Percentiles rank a stretch among this genome's conserved stretches.
These are phyloP conservation scores for Tadarida brasiliensis DNA, from an alignment of 2,797 vertebrate species.

Conservation along the genomic window DNA sequence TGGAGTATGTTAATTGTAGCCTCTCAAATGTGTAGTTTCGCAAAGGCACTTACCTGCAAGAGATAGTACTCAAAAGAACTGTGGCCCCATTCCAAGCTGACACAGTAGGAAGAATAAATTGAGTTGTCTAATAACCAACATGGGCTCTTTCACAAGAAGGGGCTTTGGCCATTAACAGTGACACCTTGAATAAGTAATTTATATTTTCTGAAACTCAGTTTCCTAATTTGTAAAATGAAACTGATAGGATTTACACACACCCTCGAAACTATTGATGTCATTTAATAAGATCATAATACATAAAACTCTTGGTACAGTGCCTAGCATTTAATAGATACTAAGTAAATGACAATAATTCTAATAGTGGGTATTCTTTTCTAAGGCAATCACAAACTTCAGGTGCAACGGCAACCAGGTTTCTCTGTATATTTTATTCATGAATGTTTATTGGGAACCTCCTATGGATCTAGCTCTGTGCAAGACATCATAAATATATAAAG, in stretches of 20 bases:
- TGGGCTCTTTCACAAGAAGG: neutral
- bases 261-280: neutral
- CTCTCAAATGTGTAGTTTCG: neutral
- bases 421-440: neutral
- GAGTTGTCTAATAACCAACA: neutral
- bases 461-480: neutral
- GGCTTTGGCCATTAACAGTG: neutral
- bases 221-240: slow-evolving; percentile 37
- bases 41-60: neutral
- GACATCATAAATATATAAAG: neutral
- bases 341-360: slow-evolving; percentile 22
- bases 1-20: neutral
- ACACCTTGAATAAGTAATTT: neutral
- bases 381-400: neutral
- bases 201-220: slow-evolving; percentile 56
- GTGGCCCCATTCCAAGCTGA: neutral
- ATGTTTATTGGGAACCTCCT: neutral
- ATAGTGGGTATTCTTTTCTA: neutral
- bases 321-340: slow-evolving; percentile 15
- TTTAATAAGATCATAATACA: neutral
- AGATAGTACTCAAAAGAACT: neutral
- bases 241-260: neutral
- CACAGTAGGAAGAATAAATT: neutral
- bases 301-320: neutral
- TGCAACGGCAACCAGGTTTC: neutral